phyloP scores from a whole-genome alignment of 2,797 vertebrate genomes.

The Coendou prehensilis region DNA sequence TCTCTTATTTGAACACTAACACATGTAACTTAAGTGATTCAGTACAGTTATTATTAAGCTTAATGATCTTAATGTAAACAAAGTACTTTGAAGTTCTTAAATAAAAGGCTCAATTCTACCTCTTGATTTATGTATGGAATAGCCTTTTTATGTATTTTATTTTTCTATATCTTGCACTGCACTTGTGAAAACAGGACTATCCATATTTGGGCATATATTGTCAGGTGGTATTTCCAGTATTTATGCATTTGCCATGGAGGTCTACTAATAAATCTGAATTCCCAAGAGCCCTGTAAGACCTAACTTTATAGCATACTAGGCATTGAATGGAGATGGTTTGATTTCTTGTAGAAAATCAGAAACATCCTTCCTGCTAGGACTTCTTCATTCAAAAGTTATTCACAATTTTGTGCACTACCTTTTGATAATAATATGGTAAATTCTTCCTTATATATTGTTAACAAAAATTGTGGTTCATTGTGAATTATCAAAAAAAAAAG shows the following conservation, averaged over 20 bases:
- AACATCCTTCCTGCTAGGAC: neutral
- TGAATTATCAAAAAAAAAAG: neutral
- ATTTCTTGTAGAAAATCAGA: neutral
- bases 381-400: neutral
- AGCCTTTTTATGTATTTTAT: neutral
- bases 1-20: neutral
- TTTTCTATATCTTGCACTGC: neutral
- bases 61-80: constrained; percentile 26
- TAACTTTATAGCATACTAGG: neutral
- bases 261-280: neutral
- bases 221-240: neutral
- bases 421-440: neutral
- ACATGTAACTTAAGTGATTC: neutral
- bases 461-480: neutral
- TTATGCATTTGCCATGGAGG: neutral
- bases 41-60: neutral
- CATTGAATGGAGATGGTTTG: neutral
- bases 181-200: neutral
- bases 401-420: neutral
- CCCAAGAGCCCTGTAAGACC: neutral
- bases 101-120: neutral
- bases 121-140: neutral
- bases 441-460: neutral
- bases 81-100: constrained; percentile 18
- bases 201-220: neutral